These are phyloP conservation scores for Oncorhynchus nerka DNA, from an alignment of 2,113 vertebrate genomes.

Conservation along the genomic window DNA sequence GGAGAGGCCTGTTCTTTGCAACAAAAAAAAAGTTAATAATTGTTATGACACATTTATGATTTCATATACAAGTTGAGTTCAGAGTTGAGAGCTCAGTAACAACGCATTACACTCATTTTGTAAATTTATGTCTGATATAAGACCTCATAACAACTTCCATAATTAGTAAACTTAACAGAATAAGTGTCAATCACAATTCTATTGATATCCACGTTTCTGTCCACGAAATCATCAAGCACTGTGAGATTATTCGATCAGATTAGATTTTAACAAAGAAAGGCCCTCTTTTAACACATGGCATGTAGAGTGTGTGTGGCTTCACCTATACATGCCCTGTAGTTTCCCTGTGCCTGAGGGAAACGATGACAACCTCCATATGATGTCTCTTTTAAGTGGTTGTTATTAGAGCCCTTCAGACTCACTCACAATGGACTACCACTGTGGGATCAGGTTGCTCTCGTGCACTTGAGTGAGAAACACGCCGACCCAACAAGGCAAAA, in stretches of 20 bases:
- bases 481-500: conserved; percentile 53
- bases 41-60: conserved; percentile 51
- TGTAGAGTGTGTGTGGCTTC: conserved; percentile 47
- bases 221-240: not conserved
- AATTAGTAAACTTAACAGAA: too few relatives aligned
- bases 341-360: conserved; percentile 36
- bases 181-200: not conserved
- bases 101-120: not conserved
- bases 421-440: conserved; percentile 39
- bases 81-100: conserved; percentile 8
- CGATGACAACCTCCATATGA: conserved; percentile 58
- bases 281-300: not conserved
- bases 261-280: not conserved
- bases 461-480: conserved; percentile 52
- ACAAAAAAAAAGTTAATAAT: conserved; percentile 27
- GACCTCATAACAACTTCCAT: too few relatives aligned
- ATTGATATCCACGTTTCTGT: not conserved
- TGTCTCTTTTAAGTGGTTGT: conserved; percentile 53
- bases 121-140: too few relatives aligned
- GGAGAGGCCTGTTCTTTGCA: conserved; percentile 15
- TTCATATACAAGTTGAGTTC: conserved; percentile 28
- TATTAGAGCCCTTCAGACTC: conserved; percentile 46
- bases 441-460: conserved; percentile 47
- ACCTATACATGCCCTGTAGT: conserved; percentile 38
- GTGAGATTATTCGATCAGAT: not conserved